Percentiles rank a stretch among this genome's conserved stretches.
Conservation (phyloP, 2,113 vertebrate genomes). For the Tupaia chinensis region DNA sequence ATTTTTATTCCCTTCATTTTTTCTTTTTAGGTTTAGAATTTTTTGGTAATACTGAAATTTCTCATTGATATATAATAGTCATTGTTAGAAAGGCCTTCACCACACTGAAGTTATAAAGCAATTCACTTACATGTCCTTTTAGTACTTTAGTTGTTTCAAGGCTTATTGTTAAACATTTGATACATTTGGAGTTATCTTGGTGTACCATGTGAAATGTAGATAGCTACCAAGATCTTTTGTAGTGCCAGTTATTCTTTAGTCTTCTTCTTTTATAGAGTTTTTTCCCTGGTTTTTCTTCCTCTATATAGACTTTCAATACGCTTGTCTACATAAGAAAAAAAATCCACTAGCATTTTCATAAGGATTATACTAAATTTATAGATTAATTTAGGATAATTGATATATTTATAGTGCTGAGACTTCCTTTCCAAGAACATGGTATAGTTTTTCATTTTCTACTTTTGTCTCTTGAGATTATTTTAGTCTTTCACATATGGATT, state of each 20-base stretch:
- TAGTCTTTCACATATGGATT: background rate
- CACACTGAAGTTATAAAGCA: background rate
- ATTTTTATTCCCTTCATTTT: constrained; percentile 31
- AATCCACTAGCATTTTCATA: background rate
- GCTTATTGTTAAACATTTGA: background rate
- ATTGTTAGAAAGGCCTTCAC: background rate
- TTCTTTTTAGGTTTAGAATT: constrained; percentile 17
- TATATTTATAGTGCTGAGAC: background rate
- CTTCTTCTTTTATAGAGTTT: background rate
- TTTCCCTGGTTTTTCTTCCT: background rate
- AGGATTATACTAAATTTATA: constrained; percentile 1
- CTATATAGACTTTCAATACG: background rate
- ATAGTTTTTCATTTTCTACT: constrained; percentile 13
- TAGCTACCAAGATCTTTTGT: background rate
- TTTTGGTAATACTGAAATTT: background rate
- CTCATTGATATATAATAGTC: background rate
- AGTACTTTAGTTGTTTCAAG: background rate
- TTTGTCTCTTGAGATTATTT: constrained; percentile 55
- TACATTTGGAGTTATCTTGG: background rate
- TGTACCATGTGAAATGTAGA: background rate
- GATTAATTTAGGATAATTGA: constrained; percentile 7
- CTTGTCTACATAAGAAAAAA: background rate
- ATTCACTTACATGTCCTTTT: background rate
- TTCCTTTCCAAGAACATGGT: constrained; percentile 5
- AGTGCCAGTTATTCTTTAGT: background rate